Evolutionary conservation across 2,113 vertebrate genomes (phyloP).

Genomic region (Columba janthina): DNA sequence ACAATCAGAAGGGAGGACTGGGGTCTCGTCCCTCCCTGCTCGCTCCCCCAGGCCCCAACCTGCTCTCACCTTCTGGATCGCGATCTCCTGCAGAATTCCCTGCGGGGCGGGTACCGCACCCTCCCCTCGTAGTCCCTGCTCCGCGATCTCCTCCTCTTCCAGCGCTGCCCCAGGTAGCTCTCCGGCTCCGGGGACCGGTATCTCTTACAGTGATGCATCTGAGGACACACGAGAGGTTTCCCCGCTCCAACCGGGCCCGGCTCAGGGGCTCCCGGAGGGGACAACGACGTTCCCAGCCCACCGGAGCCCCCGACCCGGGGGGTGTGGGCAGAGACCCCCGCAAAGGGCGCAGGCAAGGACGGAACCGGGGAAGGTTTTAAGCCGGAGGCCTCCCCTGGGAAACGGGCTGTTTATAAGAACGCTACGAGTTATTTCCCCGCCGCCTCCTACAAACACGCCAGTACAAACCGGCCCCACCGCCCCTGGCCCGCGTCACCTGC

Average conservation of each 20-base stretch:
- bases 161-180: conserved; percentile 67
- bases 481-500: not conserved
- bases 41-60: too few species aligned
- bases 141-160: conserved; percentile 77
- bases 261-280: too few species aligned
- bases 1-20: rapidly evolving
- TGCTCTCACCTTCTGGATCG: conserved; percentile 74
- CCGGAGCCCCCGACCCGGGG: too few species aligned
- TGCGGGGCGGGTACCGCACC: conserved; percentile 65
- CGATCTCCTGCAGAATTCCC: conserved; percentile 67
- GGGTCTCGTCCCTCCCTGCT: rapidly evolving
- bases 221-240: not conserved
- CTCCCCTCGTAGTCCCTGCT: conserved; percentile 74
- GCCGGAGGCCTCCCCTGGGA: not conserved
- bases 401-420: too few species aligned
- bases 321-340: too few species aligned
- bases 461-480: too few species aligned
- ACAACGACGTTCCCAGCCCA: too few species aligned
- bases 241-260: too few species aligned
- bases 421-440: too few species aligned
- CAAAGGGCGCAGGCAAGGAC: too few species aligned
- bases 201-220: conserved; percentile 82
- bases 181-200: conserved; percentile 77
- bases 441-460: too few species aligned
- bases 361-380: too few species aligned